Percentiles rank a stretch among this genome's conserved stretches.
These are phyloP conservation scores for Ceyx cyanopectus DNA, from an alignment of 2,113 vertebrate species.

Conservation along the genomic window DNA sequence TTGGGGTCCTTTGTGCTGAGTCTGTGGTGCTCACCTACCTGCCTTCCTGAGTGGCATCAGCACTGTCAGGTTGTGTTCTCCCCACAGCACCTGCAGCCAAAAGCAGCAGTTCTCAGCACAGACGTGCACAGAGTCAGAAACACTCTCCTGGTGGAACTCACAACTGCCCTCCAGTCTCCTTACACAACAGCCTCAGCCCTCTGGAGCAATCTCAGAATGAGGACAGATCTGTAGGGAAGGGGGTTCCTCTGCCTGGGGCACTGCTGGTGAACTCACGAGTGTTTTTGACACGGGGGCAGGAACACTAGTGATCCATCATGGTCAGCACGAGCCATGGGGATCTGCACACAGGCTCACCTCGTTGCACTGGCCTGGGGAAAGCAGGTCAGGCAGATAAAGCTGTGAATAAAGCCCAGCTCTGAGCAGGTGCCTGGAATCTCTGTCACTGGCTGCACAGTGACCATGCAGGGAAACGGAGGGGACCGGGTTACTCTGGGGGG, in stretches of 20 bases:
- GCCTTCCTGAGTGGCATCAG: neutral
- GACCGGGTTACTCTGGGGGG: neutral
- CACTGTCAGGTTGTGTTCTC: neutral
- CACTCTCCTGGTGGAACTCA: neutral
- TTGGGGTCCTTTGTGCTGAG: neutral
- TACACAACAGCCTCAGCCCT: neutral
- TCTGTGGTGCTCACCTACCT: neutral
- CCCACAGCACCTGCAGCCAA: neutral
- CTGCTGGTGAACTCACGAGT: neutral
- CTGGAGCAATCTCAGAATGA: neutral
- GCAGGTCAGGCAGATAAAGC: neutral
- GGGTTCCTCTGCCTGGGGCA: neutral
- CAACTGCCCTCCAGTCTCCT: neutral
- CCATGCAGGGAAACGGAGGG: neutral
- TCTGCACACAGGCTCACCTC: neutral
- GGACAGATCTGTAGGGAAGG: neutral
- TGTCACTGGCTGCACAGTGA: neutral
- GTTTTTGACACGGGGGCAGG: neutral
- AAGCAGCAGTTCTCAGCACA: neutral
- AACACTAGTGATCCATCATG: neutral
- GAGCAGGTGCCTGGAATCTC: neutral
- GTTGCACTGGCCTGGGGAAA: neutral
- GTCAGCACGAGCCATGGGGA: neutral
- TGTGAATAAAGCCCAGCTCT: neutral
- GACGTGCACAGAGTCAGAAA: neutral